These are phyloP conservation scores for Anarrhichthys ocellatus DNA, from an alignment of 2,113 vertebrate species.

Conservation along the genomic window DNA sequence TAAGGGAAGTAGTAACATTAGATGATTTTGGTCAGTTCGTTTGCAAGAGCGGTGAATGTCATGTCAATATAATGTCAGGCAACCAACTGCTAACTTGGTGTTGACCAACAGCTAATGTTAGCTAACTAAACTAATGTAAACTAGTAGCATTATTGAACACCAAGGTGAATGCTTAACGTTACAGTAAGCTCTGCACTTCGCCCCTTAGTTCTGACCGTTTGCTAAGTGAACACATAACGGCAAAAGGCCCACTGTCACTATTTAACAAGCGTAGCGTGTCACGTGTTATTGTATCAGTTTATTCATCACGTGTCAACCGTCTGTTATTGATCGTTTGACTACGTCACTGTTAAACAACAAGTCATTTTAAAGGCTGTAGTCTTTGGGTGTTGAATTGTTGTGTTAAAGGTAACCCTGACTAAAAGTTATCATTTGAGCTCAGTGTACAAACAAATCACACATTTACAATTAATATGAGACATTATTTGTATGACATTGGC, in stretches of 20 bases:
- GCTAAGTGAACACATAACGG: rapidly evolving
- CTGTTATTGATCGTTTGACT: not conserved
- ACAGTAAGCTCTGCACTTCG: rapidly evolving
- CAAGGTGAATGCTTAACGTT: not conserved
- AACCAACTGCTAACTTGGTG: not conserved
- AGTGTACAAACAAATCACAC: not conserved
- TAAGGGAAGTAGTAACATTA: not conserved
- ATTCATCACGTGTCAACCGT: not conserved
- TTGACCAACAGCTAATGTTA: not conserved
- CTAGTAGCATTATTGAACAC: not conserved
- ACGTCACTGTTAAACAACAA: not conserved
- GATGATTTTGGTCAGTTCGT: rapidly evolving
- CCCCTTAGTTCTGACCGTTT: not conserved
- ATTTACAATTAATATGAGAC: not conserved
- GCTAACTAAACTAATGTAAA: not conserved
- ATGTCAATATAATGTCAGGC: no score
- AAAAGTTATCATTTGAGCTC: not conserved
- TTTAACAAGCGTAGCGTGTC: conserved; percentile 1
- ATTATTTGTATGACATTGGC: not conserved
- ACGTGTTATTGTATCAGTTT: not conserved
- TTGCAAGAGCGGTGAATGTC: not conserved
- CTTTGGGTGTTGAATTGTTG: not conserved
- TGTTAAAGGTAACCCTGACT: no score
- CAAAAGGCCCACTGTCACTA: not conserved
- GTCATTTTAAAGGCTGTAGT: not conserved